Evolutionary conservation across 2,888 invertebrate genomes (phyloP).

Genomic region (Hirtodrosophila trivittata): DNA sequence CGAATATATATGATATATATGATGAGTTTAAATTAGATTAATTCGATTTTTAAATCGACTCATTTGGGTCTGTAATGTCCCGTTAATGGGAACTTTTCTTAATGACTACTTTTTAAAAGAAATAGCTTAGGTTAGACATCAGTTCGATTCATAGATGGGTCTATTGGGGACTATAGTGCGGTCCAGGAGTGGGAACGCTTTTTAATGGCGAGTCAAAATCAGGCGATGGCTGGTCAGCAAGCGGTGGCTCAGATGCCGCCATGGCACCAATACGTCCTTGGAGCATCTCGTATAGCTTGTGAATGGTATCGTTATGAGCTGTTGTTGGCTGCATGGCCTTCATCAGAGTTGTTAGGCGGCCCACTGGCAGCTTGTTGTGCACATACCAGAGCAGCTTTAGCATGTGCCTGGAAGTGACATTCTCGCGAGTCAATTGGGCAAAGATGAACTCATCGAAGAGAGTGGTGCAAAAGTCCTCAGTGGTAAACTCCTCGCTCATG

Average conservation of each 20-base stretch:
- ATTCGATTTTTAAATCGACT: too few species aligned
- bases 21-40: too few species aligned
- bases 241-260: constrained; percentile 86
- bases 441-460: constrained; percentile 98
- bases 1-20: too few species aligned
- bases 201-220: constrained; percentile 93
- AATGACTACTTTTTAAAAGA: too few species aligned
- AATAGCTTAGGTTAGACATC: too few species aligned
- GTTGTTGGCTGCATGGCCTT: constrained; percentile 85
- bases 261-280: constrained; percentile 91
- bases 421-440: constrained; percentile 94
- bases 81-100: too few species aligned
- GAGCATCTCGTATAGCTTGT: constrained; percentile 90
- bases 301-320: constrained; percentile 93
- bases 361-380: constrained; percentile 91
- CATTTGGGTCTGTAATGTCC: too few species aligned
- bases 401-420: constrained; percentile 93
- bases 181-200: constrained; percentile 93
- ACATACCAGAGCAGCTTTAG: constrained; percentile 94
- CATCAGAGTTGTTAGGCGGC: constrained; percentile 85
- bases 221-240: constrained; percentile 87
- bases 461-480: constrained; percentile 97
- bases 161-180: constrained; percentile 84
- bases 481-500: constrained; percentile 95
- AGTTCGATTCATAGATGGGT: background rate